Base-by-base conservation (phyloP, 2,113 vertebrate genomes). In the Podarcis cretensis region DNA sequence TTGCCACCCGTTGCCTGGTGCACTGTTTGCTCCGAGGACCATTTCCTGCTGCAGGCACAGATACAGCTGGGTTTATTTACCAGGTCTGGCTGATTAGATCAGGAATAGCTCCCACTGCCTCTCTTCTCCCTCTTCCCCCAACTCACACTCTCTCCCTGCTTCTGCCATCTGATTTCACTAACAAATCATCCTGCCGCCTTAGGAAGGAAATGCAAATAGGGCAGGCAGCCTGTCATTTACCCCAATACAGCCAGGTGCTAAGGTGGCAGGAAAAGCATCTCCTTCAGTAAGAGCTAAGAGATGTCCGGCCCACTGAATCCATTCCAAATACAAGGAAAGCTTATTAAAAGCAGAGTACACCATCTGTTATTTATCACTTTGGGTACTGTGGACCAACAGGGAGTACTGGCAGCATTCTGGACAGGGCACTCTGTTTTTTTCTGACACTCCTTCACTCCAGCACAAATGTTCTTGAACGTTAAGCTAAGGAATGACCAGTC, bases 31-130 rank as follows among this genome's bases (percentile, higher is more conserved):
- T 90, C 95, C 95, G 83, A 87, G 76, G 93, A 92, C 92, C 89
- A 93, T 93, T 97, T 97, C 96, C 97, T 97, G 96, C 95, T 96
- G 90, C 91, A 82, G 95, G 91, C 94, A 91, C 94, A 87, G 65
- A 95, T 96, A 96, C 97, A 97, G 97, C 96, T 97, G 97, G 96
- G 96, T 96, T 96, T 97, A 96, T 97, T 97, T 97, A 96, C 95
- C 95, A 92, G 95, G 92, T 92, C 95, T 92, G 90, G 89, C 89
- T 94, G 93, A 96, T 96, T 93, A 96, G 78, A 92, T 94, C 92
- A 86, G 91, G 71, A 84, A 57, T n/a, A 73, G 69, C 4, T 12
- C 77, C 89, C 71, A 25, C 74, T 65, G 71, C 78, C 20, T 0
- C 40, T 93, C n/a, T 2, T 3, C 1, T 79, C 88, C 84, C 3